Conservation (phyloP, 2,797 vertebrate species). For the Sarcophilus harrisii region DNA sequence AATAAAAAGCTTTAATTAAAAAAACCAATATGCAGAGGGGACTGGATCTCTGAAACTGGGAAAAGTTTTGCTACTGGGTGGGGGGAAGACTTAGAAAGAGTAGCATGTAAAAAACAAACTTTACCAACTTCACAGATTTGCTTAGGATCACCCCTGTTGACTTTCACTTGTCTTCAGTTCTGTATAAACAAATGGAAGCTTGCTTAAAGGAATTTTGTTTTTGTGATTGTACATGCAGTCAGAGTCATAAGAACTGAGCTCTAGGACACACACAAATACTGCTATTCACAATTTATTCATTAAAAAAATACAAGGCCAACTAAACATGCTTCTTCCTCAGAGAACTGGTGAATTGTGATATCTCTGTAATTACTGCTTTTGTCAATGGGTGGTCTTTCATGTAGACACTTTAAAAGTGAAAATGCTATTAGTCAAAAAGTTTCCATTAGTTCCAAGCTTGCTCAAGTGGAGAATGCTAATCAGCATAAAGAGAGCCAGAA, state of each 20-base stretch:
- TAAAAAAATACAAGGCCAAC: background rate
- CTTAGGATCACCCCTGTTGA: background rate
- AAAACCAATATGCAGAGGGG: too few species aligned
- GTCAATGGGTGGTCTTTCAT: background rate
- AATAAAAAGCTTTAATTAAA: too few species aligned
- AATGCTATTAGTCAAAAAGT: conserved; percentile 1
- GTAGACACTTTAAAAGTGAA: background rate
- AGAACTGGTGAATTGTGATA: conserved; percentile 51
- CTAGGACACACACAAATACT: background rate
- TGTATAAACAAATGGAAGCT: background rate
- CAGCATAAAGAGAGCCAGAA: background rate
- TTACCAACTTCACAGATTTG: accelerated
- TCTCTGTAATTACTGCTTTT: conserved; percentile 40
- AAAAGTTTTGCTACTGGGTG: background rate
- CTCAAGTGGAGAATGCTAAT: background rate
- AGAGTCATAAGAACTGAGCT: background rate
- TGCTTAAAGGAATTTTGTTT: background rate
- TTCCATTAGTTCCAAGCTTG: background rate
- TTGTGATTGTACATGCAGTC: background rate
- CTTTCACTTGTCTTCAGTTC: background rate
- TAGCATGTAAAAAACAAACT: background rate
- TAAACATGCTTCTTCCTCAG: conserved; percentile 20
- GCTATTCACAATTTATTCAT: conserved; percentile 15
- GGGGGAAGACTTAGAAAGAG: background rate
- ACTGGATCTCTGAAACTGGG: background rate